Conservation (phyloP, 2,797 vertebrate species). For the Acanthopagrus latus region DNA sequence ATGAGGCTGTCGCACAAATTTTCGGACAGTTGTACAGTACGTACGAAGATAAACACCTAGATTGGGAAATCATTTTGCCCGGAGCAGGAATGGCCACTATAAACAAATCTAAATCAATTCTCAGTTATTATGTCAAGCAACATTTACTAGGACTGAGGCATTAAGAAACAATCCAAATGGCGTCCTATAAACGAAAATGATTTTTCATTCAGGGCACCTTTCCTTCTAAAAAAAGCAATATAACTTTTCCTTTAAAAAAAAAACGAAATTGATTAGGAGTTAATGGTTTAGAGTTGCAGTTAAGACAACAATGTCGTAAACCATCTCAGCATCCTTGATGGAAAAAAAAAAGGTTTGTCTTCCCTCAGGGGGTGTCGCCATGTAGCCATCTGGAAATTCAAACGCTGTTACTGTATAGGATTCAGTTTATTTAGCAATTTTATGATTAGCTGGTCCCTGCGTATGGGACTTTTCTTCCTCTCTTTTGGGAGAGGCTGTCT, state of each 20-base stretch:
- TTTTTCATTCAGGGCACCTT: background rate
- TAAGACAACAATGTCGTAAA: conserved; percentile 41
- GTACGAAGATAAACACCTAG: conserved; percentile 9
- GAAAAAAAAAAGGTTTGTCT: conserved; percentile 38
- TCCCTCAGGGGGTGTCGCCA: conserved; percentile 17
- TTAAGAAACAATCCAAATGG: conserved; percentile 16
- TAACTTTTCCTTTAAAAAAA: conserved; percentile 19
- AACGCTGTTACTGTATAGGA: conserved; percentile 14
- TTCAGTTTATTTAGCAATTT: conserved; percentile 33
- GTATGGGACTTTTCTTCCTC: background rate
- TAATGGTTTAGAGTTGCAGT: conserved; percentile 52
- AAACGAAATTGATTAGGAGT: conserved; percentile 37
- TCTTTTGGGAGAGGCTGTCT: conserved; percentile 23
- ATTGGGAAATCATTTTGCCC: background rate
- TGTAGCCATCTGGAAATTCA: conserved; percentile 27
- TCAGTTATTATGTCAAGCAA: conserved; percentile 25
- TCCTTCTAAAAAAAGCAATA: conserved; percentile 14
- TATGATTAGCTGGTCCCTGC: conserved; percentile 27
- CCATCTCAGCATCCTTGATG: conserved; percentile 29
- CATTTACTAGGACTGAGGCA: conserved; percentile 17
- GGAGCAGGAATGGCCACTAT: conserved; percentile 14
- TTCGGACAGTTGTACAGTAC: conserved; percentile 13
- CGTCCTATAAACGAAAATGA: conserved; percentile 20
- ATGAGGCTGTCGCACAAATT: conserved; percentile 18
- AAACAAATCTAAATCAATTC: conserved; percentile 30